Evolutionary conservation across 2,888 invertebrate species (phyloP).

Genomic region (Drosophila colorata): DNA sequence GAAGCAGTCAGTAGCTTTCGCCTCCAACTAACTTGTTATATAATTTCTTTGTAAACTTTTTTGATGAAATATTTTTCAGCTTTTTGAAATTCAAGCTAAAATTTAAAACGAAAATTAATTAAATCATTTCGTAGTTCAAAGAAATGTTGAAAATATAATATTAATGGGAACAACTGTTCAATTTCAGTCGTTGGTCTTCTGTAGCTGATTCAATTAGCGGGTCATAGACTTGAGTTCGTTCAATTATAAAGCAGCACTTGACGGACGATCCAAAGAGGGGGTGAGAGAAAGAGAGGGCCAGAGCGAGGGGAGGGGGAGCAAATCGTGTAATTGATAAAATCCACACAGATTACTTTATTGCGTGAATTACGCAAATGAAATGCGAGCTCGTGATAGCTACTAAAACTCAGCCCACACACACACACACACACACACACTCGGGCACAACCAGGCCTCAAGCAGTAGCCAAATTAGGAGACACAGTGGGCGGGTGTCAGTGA

Average conservation of each 20-base stretch:
- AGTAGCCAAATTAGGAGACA: slow-evolving; percentile 62
- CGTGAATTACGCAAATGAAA: slow-evolving; percentile 74
- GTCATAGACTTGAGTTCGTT: slow-evolving; percentile 47
- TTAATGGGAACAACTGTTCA: slow-evolving; percentile 18
- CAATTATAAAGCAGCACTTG: slow-evolving; percentile 56
- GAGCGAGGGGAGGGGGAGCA: not conserved
- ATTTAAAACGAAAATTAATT: slow-evolving; percentile 1
- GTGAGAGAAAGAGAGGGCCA: not conserved
- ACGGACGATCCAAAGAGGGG: slow-evolving; percentile 27
- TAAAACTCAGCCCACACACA: slow-evolving; percentile 54
- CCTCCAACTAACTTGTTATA: no score
- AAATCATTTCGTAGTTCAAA: slow-evolving; percentile 16
- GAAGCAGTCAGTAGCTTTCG: no score
- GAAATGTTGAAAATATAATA: slow-evolving; percentile 8
- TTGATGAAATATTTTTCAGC: not conserved
- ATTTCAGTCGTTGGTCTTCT: slow-evolving; percentile 11
- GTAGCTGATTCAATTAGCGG: slow-evolving; percentile 52
- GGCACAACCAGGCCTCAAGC: slow-evolving; percentile 5
- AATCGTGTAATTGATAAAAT: slow-evolving; percentile 44
- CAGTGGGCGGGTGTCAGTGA: slow-evolving; percentile 65
- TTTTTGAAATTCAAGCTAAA: slow-evolving; percentile 4
- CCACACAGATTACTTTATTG: slow-evolving; percentile 71
- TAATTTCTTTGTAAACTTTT: not conserved
- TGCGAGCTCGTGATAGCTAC: slow-evolving; percentile 71
- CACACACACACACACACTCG: slow-evolving; percentile 39